phyloP scores from a whole-genome alignment of 2,113 vertebrate genomes.

The Suncus etruscus region DNA sequence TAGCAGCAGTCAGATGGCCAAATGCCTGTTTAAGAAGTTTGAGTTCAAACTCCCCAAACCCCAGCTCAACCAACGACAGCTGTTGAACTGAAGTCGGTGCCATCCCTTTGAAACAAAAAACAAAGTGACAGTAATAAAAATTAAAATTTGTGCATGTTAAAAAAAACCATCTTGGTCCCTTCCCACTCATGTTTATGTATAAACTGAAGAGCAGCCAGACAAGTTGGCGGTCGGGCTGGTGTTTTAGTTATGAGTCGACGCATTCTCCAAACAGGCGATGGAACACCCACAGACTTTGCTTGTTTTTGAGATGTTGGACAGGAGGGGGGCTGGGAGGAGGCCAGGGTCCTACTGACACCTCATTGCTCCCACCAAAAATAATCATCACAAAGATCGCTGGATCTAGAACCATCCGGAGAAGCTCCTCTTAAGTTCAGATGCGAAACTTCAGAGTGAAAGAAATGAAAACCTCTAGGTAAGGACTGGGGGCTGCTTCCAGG shows the following conservation, averaged over 20 bases:
- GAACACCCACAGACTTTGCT: constrained; percentile 79
- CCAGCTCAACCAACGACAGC: constrained; percentile 70
- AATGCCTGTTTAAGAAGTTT: constrained; percentile 64
- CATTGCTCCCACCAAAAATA: too few species aligned
- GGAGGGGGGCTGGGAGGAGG: constrained; percentile 45
- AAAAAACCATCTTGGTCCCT: constrained; percentile 80
- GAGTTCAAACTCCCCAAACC: constrained; percentile 61
- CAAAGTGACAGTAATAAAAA: constrained; percentile 83
- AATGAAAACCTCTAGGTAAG: constrained; percentile 14
- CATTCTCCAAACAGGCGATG: constrained; percentile 77
- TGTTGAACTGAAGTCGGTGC: constrained; percentile 68
- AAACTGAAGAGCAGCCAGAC: constrained; percentile 88
- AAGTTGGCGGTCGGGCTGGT: constrained; percentile 85
- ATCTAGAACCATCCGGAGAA: constrained; percentile 33
- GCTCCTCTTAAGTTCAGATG: constrained; percentile 21
- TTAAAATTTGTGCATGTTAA: constrained; percentile 79
- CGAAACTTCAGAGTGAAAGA: constrained; percentile 8
- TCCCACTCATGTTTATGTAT: constrained; percentile 87
- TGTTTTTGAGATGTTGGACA: constrained; percentile 56
- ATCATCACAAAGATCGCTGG: background rate
- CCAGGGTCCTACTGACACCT: constrained; percentile 22
- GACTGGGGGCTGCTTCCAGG: background rate
- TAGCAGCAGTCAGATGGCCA: constrained; percentile 65
- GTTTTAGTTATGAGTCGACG: constrained; percentile 80
- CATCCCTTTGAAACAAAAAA: constrained; percentile 84